Evolutionary conservation across 2,797 vertebrate genomes (phyloP).

Genomic region (Xerus rutilus): DNA sequence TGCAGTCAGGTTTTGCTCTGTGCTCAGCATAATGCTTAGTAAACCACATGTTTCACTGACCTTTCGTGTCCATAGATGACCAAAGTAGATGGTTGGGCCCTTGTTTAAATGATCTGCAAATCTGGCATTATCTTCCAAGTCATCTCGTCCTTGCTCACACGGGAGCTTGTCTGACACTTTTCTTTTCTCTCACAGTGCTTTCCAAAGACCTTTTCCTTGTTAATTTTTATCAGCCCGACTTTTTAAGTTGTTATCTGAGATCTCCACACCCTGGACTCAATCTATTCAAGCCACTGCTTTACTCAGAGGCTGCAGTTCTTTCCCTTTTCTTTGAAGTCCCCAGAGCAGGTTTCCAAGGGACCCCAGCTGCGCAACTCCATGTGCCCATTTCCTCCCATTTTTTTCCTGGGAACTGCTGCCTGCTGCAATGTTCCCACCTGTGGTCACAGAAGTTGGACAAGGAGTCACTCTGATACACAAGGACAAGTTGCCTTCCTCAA

Average conservation of each 20-base stretch:
- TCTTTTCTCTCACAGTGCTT: background rate
- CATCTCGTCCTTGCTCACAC: background rate
- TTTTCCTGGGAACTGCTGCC: background rate
- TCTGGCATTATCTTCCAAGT: background rate
- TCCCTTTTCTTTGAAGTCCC: background rate
- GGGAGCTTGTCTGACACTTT: background rate
- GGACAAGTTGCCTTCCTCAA: background rate
- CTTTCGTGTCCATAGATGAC: background rate
- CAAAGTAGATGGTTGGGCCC: background rate
- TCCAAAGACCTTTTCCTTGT: background rate
- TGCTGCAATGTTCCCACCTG: background rate
- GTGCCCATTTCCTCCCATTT: too few species aligned
- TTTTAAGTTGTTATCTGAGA: conserved; percentile 12
- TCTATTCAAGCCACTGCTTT: background rate
- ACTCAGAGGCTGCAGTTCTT: background rate
- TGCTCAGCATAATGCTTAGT: background rate
- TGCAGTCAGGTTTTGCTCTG: background rate
- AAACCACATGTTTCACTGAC: background rate
- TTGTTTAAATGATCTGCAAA: background rate
- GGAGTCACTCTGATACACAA: background rate
- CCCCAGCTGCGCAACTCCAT: too few species aligned
- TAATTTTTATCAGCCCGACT: background rate
- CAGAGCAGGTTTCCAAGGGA: background rate
- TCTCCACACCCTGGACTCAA: background rate
- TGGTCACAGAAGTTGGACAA: background rate